Evolutionary conservation across 2,113 vertebrate genomes (phyloP).

Genomic region (Garra rufa): DNA sequence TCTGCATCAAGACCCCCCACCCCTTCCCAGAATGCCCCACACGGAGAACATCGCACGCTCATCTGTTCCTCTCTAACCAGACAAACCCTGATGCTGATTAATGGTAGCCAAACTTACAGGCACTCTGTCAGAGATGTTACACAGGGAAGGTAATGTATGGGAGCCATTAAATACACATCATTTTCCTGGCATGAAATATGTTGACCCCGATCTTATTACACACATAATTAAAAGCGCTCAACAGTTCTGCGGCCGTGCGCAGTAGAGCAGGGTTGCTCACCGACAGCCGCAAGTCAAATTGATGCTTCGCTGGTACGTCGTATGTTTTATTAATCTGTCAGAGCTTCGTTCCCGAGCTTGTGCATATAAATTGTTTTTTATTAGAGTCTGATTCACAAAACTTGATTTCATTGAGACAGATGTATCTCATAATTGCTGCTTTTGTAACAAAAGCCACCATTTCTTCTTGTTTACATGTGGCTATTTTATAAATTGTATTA

Average conservation of each 20-base stretch:
- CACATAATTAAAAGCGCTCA: constrained; percentile 84
- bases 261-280: constrained; percentile 63
- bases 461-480: not conserved
- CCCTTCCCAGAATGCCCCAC: constrained; percentile 82
- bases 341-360: constrained; percentile 61
- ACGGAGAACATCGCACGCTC: constrained; percentile 74
- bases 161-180: constrained; percentile 85
- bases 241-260: constrained; percentile 74
- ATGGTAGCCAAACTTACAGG: constrained; percentile 79
- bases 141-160: constrained; percentile 82
- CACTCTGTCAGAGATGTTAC: constrained; percentile 82
- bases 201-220: constrained; percentile 86
- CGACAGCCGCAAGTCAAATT: constrained; percentile 73
- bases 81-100: constrained; percentile 86
- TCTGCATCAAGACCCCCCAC: constrained; percentile 83
- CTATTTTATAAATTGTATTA: not conserved
- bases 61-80: constrained; percentile 84
- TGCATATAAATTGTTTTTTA: constrained; percentile 76
- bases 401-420: constrained; percentile 22
- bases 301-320: constrained; percentile 69
- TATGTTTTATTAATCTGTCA: constrained; percentile 77
- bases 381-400: constrained; percentile 51
- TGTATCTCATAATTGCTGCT: constrained; percentile 10
- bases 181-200: constrained; percentile 87
- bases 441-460: not conserved